phyloP scores from a whole-genome alignment of 2,113 vertebrate genomes.

The Tragelaphus strepsiceros region DNA sequence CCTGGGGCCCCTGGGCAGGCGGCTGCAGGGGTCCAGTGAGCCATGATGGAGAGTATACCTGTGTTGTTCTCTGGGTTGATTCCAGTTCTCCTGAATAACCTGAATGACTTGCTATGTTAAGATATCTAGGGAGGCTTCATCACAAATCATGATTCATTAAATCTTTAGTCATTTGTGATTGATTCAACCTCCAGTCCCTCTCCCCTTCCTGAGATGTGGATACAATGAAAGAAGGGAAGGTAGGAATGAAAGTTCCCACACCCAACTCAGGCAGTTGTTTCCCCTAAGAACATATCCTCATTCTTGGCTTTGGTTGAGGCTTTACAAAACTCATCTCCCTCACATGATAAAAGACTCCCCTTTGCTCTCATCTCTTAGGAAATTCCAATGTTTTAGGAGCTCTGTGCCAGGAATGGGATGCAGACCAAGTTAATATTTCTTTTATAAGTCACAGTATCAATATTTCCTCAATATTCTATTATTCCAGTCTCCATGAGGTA shows the following conservation, averaged over 20 bases:
- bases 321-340: background rate
- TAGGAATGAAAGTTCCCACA: background rate
- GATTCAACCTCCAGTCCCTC: background rate
- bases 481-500: background rate
- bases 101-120: background rate
- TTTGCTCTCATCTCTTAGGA: background rate
- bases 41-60: background rate
- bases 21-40: background rate
- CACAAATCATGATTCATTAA: background rate
- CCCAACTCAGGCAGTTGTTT: too few relatives aligned
- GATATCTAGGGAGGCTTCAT: background rate
- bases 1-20: too few relatives aligned
- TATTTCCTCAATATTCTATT: background rate
- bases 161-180: background rate
- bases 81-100: background rate
- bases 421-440: background rate
- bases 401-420: too few relatives aligned
- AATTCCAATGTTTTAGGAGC: too few relatives aligned
- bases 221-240: background rate
- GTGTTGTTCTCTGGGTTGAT: background rate
- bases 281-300: background rate
- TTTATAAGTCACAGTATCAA: background rate
- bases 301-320: background rate
- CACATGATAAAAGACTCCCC: background rate
- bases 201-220: background rate